These are phyloP conservation scores for Kradibia gibbosae DNA, from an alignment of 1,140 invertebrate genomes.

Conservation along the genomic window DNA sequence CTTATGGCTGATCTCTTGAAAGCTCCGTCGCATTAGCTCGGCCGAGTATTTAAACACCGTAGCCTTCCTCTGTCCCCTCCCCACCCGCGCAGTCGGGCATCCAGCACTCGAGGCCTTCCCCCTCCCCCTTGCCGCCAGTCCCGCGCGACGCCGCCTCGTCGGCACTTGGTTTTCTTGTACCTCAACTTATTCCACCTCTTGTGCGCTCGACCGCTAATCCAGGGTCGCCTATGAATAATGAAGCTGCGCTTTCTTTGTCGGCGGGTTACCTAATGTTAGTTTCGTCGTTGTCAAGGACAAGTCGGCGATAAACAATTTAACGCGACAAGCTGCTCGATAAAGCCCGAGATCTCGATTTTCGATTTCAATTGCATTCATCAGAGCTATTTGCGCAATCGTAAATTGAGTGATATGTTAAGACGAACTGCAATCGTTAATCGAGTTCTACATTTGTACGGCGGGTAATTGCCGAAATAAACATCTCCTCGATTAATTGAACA, in stretches of 20 bases:
- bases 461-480: too few species aligned
- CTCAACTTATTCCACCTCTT: neutral
- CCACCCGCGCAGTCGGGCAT: too few species aligned
- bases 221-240: slow-evolving; percentile 35
- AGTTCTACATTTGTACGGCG: too few species aligned
- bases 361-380: too few species aligned
- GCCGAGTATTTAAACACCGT: slow-evolving; percentile 44
- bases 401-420: too few species aligned
- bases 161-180: neutral
- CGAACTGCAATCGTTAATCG: too few species aligned
- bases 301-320: neutral
- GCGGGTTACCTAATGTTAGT: slow-evolving; percentile 13
- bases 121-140: neutral
- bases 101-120: too few species aligned
- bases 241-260: neutral
- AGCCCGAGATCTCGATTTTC: too few species aligned
- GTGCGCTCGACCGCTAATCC: neutral
- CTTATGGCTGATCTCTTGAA: slow-evolving; percentile 51
- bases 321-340: too few species aligned
- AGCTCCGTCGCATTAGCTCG: slow-evolving; percentile 45
- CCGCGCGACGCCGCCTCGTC: too few species aligned
- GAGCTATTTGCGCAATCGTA: too few species aligned
- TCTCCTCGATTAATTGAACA: too few species aligned
- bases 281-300: neutral
- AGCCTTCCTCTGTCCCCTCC: neutral